Evolutionary conservation across 2,797 vertebrate species (phyloP).

Genomic region (Rhinatrema bivittatum): DNA sequence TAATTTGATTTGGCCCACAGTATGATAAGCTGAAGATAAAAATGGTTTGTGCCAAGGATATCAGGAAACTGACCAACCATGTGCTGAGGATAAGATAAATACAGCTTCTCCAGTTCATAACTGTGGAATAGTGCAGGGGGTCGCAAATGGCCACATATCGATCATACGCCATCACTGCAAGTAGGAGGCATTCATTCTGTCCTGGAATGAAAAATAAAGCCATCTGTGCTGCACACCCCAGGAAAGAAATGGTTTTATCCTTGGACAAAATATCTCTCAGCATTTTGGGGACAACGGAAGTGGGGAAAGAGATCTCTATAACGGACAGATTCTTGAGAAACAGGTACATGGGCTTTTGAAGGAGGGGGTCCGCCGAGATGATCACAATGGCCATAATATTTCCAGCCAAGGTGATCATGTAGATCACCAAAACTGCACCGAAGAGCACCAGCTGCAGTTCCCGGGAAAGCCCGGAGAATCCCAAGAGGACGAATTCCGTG

Average conservation of each 20-base stretch:
- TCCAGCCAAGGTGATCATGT: constrained; percentile 21
- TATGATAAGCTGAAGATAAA: constrained; percentile 27
- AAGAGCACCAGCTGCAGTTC: constrained; percentile 21
- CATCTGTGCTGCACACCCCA: constrained; percentile 33
- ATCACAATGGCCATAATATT: constrained; percentile 27
- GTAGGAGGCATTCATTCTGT: constrained; percentile 27
- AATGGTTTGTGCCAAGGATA: constrained; percentile 11
- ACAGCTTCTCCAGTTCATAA: constrained; percentile 18
- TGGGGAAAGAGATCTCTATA: constrained; percentile 31
- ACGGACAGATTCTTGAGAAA: constrained; percentile 32
- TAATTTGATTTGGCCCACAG: constrained; percentile 25
- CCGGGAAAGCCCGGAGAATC: constrained; percentile 21
- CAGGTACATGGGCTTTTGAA: constrained; percentile 37
- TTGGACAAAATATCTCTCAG: constrained; percentile 22
- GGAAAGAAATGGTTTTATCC: constrained; percentile 20
- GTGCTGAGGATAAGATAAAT: constrained; percentile 15
- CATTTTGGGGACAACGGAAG: constrained; percentile 29
- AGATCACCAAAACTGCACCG: constrained; percentile 13
- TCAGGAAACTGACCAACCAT: constrained; percentile 12
- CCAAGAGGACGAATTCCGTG: constrained; percentile 21
- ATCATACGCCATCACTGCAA: constrained; percentile 26
- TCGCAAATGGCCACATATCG: constrained; percentile 29
- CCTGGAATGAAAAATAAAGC: constrained; percentile 22
- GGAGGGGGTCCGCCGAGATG: constrained; percentile 3
- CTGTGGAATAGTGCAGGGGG: constrained; percentile 18